Evolutionary conservation across 2,888 invertebrate species (phyloP), one percentile per base, ranked within the genome.

Genomic region (Volucella inanis): DNA sequence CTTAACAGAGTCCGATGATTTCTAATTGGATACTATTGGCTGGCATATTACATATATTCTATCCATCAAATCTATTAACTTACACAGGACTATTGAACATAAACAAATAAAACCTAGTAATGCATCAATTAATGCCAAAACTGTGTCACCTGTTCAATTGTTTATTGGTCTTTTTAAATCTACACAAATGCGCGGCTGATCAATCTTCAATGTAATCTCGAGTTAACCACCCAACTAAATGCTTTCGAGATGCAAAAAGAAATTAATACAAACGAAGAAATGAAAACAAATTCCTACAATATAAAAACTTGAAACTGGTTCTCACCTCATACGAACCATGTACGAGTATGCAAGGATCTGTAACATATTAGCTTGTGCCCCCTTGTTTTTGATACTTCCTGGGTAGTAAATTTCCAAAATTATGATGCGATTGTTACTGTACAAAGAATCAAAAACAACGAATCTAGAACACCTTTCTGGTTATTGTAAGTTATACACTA

Each of bases 351-450:
- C 31, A 31, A 31, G 31, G 4, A 31, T 31, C 31, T 31, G 31
- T 64, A 49, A 79, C 75, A 75, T 18, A 57, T 70, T 70, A 65
- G 68, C 64, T 79, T 84, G 79, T 84, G 54, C 47, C 54, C 22
- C 55, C 50, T 22, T 18, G 18, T 18, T 22, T 22, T 14, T 41
- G 57, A 31, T 47, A 15, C 71, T 22, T 50, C 18, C 47, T 50
- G 22, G 47, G 47, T 50, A 68, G 80, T 85, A 76, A 85, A 80
- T 80, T 85, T 54, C 39, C 64, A 71, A 80, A 85, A 49, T 85
- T 85, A 80, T 80, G 84, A 85, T 72, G 70, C 65, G 70, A 54
- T 79, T 68, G 78, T 77, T 75, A 65, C 61, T 61, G 38, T 72
- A 68, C 43, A 55, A 62, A 72, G 22, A 18, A 59, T 31, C 38